Conservation (phyloP, 2,888 invertebrate genomes). For the Malthinus flaveolus region DNA sequence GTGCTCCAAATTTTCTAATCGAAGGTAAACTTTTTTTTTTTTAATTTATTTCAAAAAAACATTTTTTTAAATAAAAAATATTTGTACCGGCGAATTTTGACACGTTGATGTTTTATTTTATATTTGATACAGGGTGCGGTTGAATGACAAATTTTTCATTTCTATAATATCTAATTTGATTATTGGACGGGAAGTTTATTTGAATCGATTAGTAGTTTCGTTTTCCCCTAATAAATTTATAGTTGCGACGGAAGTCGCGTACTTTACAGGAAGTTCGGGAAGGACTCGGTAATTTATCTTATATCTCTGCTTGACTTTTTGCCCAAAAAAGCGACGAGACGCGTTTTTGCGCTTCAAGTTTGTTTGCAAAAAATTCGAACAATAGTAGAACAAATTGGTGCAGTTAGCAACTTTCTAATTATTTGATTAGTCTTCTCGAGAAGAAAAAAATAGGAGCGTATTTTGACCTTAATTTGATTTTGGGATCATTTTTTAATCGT, state of each 20-base stretch:
- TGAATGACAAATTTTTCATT: background rate
- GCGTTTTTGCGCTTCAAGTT: background rate
- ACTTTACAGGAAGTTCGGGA: slow-evolving; percentile 18
- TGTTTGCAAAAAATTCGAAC: no score
- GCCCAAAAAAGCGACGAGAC: no score
- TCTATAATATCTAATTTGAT: background rate
- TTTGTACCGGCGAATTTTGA: slow-evolving; percentile 9
- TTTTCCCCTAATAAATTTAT: slow-evolving; percentile 8
- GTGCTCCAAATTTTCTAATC: slow-evolving; percentile 9
- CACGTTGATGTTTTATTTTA: slow-evolving; percentile 9
- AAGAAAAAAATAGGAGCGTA: no score
- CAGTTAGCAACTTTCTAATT: no score
- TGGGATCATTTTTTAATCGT: no score
- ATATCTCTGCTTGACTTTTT: no score
- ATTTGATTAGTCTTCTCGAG: no score
- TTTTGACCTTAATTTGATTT: no score
- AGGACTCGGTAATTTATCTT: background rate
- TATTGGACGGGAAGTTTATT: slow-evolving; percentile 4
- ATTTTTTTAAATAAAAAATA: no score
- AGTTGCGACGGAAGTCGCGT: slow-evolving; percentile 20
- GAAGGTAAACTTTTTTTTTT: slow-evolving; percentile 11
- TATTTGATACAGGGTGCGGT: slow-evolving; percentile 18
- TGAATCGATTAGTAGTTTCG: slow-evolving; percentile 12
- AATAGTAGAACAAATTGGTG: no score
- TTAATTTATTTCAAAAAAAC: slow-evolving; percentile 6